Percentiles rank a stretch among this genome's conserved stretches.
Conservation (phyloP, 2,888 invertebrate species). For the Pyralis farinalis region DNA sequence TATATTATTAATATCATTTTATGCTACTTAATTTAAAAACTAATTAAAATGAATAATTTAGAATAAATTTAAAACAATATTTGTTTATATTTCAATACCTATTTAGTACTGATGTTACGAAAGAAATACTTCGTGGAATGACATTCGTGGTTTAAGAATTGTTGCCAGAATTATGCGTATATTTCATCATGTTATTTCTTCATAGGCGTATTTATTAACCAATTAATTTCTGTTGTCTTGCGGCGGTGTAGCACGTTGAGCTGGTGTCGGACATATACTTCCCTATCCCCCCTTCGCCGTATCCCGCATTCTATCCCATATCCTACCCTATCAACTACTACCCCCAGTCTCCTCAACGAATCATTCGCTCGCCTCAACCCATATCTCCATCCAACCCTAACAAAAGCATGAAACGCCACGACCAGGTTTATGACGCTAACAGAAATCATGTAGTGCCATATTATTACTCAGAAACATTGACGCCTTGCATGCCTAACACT, state of each 20-base stretch:
- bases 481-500: slow-evolving; percentile 68
- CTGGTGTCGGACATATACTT: slow-evolving; percentile 89
- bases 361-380: slow-evolving; percentile 57
- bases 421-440: slow-evolving; percentile 80
- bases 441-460: slow-evolving; percentile 75
- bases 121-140: too few species aligned
- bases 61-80: too few species aligned
- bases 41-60: too few species aligned
- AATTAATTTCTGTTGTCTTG: slow-evolving; percentile 73
- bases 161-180: too few species aligned
- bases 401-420: slow-evolving; percentile 55
- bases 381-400: slow-evolving; percentile 44
- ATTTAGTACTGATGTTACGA: too few species aligned
- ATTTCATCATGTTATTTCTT: slow-evolving; percentile 11
- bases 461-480: slow-evolving; percentile 70
- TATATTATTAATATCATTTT: too few species aligned
- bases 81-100: too few species aligned
- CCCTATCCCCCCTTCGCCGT: slow-evolving; percentile 73
- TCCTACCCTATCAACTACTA: slow-evolving; percentile 75
- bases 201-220: slow-evolving; percentile 56
- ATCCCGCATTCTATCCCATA: slow-evolving; percentile 67
- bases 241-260: slow-evolving; percentile 85
- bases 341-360: slow-evolving; percentile 51
- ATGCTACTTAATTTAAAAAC: too few species aligned
- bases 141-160: too few species aligned